These are phyloP conservation scores for Mesoligia furuncula DNA, from an alignment of 2,888 invertebrate genomes.

Conservation along the genomic window DNA sequence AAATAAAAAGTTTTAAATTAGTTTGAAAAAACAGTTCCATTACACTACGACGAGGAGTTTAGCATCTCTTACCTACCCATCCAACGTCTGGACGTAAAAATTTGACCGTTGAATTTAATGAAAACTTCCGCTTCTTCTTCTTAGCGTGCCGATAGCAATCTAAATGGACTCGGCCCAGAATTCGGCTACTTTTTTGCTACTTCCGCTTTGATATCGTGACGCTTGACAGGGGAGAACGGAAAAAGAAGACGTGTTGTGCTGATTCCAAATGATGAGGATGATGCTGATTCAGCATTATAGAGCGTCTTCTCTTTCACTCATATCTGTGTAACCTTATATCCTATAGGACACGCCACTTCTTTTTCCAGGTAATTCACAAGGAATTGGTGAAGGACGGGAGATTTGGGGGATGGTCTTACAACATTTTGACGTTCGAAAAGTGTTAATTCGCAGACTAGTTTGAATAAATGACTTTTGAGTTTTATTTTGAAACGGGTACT, in stretches of 20 bases:
- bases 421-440: neutral
- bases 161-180: no score
- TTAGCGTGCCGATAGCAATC: no score
- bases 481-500: neutral
- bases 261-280: neutral
- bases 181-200: no score
- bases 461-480: neutral
- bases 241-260: neutral
- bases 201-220: neutral
- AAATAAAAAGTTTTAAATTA: neutral
- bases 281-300: neutral
- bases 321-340: neutral
- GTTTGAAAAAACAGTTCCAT: neutral
- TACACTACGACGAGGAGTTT: no score
- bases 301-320: neutral
- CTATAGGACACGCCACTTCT: neutral
- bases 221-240: neutral
- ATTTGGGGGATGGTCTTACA: neutral
- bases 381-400: neutral
- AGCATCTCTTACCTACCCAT: no score
- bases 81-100: neutral
- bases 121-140: neutral
- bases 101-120: neutral
- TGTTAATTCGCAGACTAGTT: neutral
- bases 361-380: neutral